Evolutionary conservation across 1,140 invertebrate genomes (phyloP).

Genomic region (Nomia melanderi): DNA sequence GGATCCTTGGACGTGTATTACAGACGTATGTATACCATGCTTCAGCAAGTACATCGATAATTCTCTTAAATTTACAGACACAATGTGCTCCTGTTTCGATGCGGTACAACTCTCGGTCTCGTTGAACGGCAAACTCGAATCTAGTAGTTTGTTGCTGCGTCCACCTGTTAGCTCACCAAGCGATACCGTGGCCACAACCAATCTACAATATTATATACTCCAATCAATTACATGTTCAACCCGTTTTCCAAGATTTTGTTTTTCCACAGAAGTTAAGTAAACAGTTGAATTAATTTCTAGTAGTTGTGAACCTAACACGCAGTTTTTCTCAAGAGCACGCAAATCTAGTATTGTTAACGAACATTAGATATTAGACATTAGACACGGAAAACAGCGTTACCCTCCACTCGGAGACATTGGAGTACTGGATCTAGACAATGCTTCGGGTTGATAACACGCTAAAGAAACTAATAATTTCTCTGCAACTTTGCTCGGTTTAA

Average conservation of each 20-base stretch:
- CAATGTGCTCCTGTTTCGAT: conserved; percentile 92
- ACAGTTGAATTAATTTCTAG: neutral
- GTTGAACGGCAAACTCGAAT: conserved; percentile 85
- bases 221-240: neutral
- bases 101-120: conserved; percentile 93
- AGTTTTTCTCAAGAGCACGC: conserved; percentile 1
- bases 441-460: conserved; percentile 92
- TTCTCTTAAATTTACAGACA: conserved; percentile 91
- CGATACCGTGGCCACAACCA: conserved; percentile 71
- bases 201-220: conserved; percentile 56
- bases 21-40: conserved; percentile 81
- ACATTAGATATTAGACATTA: conserved; percentile 28
- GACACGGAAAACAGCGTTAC: conserved; percentile 62
- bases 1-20: conserved; percentile 74
- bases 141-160: conserved; percentile 74
- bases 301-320: neutral
- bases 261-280: neutral
- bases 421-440: conserved; percentile 90
- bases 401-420: conserved; percentile 88
- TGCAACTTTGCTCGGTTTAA: conserved; percentile 85
- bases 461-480: conserved; percentile 89
- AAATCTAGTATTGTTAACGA: neutral
- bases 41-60: conserved; percentile 91
- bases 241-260: neutral
- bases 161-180: conserved; percentile 78